Percentiles rank a stretch among this genome's conserved stretches.
These are phyloP conservation scores for Ethmia dodecea DNA, from an alignment of 2,888 invertebrate species.

Conservation along the genomic window DNA sequence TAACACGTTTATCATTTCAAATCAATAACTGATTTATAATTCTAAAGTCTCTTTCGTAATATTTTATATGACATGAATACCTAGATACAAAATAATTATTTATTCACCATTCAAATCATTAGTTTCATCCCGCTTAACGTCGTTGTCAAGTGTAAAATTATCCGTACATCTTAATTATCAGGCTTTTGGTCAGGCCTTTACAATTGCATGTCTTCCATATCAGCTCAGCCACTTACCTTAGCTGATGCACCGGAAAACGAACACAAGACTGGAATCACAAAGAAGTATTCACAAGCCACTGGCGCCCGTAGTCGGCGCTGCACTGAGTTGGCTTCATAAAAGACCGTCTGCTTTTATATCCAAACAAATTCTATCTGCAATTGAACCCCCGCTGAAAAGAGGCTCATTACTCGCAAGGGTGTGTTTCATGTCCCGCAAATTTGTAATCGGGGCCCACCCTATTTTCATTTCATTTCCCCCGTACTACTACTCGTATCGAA, in stretches of 20 bases:
- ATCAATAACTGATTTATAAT: too few relatives aligned
- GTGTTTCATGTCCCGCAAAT: slow-evolving; percentile 56
- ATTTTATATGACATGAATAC: too few relatives aligned
- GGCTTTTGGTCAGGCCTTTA: too few relatives aligned
- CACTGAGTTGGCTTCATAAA: slow-evolving; percentile 30
- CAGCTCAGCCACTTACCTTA: slow-evolving; percentile 30
- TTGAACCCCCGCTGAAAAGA: slow-evolving; percentile 70
- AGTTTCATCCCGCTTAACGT: too few relatives aligned
- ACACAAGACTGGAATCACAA: slow-evolving; percentile 17
- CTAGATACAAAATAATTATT: too few relatives aligned
- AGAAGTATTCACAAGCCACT: slow-evolving; percentile 27
- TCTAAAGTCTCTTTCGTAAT: too few relatives aligned
- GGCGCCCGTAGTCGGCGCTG: slow-evolving; percentile 43
- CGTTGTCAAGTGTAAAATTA: too few relatives aligned
- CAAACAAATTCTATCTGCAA: slow-evolving; percentile 49
- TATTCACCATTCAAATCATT: too few relatives aligned
- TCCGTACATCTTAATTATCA: too few relatives aligned
- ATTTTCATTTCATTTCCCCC: slow-evolving; percentile 40
- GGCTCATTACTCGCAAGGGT: slow-evolving; percentile 60
- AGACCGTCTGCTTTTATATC: slow-evolving; percentile 52
- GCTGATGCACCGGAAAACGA: slow-evolving; percentile 15
- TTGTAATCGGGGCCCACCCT: slow-evolving; percentile 61
- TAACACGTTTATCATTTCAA: too few relatives aligned
- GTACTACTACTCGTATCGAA: slow-evolving; percentile 20
- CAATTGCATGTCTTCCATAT: too few relatives aligned